Evolutionary conservation across 2,113 vertebrate genomes (phyloP), one percentile per base, ranked within the genome.

Genomic region (Aldabrachelys gigantea): DNA sequence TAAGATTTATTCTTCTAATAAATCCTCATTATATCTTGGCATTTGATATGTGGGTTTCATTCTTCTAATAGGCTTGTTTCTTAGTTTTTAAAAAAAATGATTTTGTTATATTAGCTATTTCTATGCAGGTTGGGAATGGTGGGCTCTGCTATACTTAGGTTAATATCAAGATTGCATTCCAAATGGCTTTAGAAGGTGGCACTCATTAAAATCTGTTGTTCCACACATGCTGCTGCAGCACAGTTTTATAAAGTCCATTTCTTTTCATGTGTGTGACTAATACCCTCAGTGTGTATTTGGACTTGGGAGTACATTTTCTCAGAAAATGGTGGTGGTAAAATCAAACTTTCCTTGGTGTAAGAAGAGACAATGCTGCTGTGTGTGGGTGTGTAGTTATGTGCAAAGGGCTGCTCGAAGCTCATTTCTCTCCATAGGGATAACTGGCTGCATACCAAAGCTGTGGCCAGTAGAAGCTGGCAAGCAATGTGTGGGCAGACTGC

Each of bases 281-380:
- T 50, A 11, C 90, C 83, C n/a, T 89, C 93, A 97, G 92, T 93
- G 85, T 96, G 88, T 95, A 11, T 96, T 96, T 97, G 95, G 95
- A 97, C 96, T 97, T 97, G 94, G 89, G 96, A 97, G 95, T 97
- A 94, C 97, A 56, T 95, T 98, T 98, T 98, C 98, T 96, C 97
- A 97, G 97, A 97, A 98, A 98, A 98, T 98, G 98, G 98, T 98
- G 98, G 91, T 96, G 96, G 88, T 95, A 89, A 88, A 95, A 95
- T 83, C 87, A 98, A 98, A 98, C 97, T 98, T 98, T 97, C 91
- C 98, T 97, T 94, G 49, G 57, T 97, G 94, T 97, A 94, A 87
- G 94, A 95, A 96, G 98, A 98, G 97, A 91, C 96, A 95, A 95
- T 95, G 95, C 96, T 97, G 97, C 97, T 98, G 96, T 94, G 97